Base-by-base conservation (phyloP, 2,888 invertebrate genomes). In the Odontocolon sp. region DNA sequence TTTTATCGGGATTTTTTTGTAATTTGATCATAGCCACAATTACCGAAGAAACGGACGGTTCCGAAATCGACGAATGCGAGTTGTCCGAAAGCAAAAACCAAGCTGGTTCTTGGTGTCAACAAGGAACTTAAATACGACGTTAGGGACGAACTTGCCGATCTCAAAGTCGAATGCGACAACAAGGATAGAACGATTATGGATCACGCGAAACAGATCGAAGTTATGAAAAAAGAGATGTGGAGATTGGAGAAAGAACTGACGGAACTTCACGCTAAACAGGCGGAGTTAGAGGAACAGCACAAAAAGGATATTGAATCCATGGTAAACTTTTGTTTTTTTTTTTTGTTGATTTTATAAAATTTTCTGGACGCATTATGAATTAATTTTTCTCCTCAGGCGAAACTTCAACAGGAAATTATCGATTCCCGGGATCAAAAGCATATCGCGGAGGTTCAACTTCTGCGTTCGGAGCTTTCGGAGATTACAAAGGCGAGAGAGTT, bases 101-200 rank as follows among this genome's bases (percentile, higher is more conserved):
- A 84, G 36, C 67, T 79, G 31, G 67, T 31, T 45, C 77, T 74
- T 23, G 73, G 76, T 8, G 36, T 66, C 57, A 67, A 50, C 38
- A 83, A 75, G 21, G 79, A 77, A 33, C 72, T 74, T 11, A 86
- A 82, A 21, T 89, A 89, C 33, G 85, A 87, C 57, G 77, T 81
- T 0, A 71, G 78, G 6, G 81, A 86, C 9, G 85, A 89, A 68
- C 77, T 89, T n/a, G 84, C 87, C 2, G 90, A 90, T 83, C 84
- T 90, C 18, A 87, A 84, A 66, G 84, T 88, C 38, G 89, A 90
- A 72, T 89, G 88, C 69, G 68, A 50, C 11, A 90, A 90, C 64
- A 90, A 90, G 72, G 82, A 87, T 52, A 87, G 83, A 77, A 88
- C 88, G 21, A 89, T 90, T 79, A 77, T 78, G n/a, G 90, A 90